A percentile compares a stretch with the other conserved stretches of the same genome.
These are phyloP conservation scores for Mus pahari DNA, from an alignment of 2,113 vertebrate species.

Conservation along the genomic window DNA sequence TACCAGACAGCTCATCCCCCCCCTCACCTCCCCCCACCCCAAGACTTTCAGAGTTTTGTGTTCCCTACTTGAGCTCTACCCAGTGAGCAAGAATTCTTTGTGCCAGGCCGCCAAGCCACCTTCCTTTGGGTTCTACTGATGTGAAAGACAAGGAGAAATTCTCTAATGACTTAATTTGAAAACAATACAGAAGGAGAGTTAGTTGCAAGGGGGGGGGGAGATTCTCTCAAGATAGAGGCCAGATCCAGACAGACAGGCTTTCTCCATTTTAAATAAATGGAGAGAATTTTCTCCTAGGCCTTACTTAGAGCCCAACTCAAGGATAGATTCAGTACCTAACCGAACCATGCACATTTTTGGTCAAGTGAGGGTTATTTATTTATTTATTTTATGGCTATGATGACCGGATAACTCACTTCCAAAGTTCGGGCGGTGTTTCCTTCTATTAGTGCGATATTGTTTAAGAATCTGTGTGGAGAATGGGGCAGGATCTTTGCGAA, in stretches of 20 bases:
- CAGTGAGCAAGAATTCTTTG: neutral
- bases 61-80: neutral
- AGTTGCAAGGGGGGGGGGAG: no score
- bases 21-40: no score
- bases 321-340: neutral
- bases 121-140: neutral
- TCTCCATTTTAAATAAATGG: neutral
- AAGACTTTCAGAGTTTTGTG: neutral
- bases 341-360: neutral
- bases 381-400: rapidly evolving
- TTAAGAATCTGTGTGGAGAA: neutral
- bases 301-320: neutral
- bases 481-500: neutral
- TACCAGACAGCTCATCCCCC: neutral
- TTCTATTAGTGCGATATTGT: neutral
- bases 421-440: neutral
- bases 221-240: neutral
- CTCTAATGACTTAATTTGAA: constrained; percentile 57
- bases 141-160: constrained; percentile 19
- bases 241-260: neutral
- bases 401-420: neutral
- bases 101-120: neutral
- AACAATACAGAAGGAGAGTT: neutral
- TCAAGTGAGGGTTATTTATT: neutral
- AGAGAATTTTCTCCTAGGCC: neutral